These are phyloP conservation scores for Cataglyphis albicans DNA, from an alignment of 2,888 invertebrate genomes.

Conservation along the genomic window DNA sequence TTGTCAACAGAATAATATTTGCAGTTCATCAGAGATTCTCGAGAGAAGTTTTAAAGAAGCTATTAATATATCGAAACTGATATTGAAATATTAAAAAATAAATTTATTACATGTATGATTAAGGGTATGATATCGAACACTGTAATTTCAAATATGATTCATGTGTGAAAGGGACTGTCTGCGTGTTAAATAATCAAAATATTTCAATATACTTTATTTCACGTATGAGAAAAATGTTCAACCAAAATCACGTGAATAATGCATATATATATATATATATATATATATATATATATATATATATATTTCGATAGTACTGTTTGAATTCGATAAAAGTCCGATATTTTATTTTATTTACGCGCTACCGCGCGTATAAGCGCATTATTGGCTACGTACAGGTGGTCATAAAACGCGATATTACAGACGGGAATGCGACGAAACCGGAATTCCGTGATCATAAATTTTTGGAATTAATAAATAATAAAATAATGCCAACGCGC, in stretches of 20 bases:
- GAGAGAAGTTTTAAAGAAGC: constrained; percentile 13
- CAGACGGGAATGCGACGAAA: constrained; percentile 25
- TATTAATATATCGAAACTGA: constrained; percentile 32
- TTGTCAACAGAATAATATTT: constrained; percentile 23
- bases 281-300: too few relatives aligned
- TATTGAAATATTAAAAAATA: neutral
- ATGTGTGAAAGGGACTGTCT: neutral
- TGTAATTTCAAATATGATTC: neutral
- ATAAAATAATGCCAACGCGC: constrained; percentile 47
- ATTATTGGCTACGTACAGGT: constrained; percentile 29
- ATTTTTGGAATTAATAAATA: constrained; percentile 57
- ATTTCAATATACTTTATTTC: neutral
- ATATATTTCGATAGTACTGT: constrained; percentile 13
- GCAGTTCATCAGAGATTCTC: constrained; percentile 10
- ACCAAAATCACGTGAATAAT: constrained; percentile 40
- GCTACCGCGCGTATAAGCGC: constrained; percentile 23
- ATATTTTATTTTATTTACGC: constrained; percentile 49
- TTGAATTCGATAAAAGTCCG: neutral
- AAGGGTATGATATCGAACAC: neutral
- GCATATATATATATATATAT: neutral
- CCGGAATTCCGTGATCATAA: constrained; percentile 54
- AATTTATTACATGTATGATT: neutral
- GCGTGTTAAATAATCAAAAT: neutral
- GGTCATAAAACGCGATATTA: constrained; percentile 39
- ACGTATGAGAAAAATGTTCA: constrained; percentile 1